Conservation (phyloP, 2,113 vertebrate species). For the Dicrurus megarhynchus region DNA sequence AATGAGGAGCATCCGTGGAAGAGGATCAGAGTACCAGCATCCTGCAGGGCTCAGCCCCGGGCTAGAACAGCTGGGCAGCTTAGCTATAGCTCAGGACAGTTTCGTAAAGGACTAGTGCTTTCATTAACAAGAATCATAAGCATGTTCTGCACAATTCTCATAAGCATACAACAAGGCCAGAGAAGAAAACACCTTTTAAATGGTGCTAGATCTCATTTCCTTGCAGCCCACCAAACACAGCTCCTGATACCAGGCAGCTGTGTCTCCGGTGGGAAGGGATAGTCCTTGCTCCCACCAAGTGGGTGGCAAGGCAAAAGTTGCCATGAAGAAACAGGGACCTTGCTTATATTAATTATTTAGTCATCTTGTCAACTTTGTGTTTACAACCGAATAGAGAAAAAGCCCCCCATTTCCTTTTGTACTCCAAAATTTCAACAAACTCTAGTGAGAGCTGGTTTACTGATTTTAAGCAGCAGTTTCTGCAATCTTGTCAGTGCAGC, state of each 20-base stretch:
- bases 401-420: neutral
- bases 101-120: neutral
- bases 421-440: neutral
- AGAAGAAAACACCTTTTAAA: neutral
- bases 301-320: neutral
- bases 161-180: neutral
- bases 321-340: neutral
- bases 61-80: neutral
- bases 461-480: neutral
- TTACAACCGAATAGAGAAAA: neutral
- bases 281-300: neutral
- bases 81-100: neutral
- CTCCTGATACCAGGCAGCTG: rapidly evolving
- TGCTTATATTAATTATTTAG: neutral
- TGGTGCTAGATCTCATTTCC: neutral
- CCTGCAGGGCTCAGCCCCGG: neutral
- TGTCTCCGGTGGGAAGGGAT: neutral
- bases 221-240: rapidly evolving
- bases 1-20: neutral
- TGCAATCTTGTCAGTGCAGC: neutral
- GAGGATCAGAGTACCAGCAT: neutral
- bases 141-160: neutral
- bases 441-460: neutral
- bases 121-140: neutral
- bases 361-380: neutral